These are phyloP conservation scores for Podargus strigoides DNA, from an alignment of 2,797 vertebrate species.

Conservation along the genomic window DNA sequence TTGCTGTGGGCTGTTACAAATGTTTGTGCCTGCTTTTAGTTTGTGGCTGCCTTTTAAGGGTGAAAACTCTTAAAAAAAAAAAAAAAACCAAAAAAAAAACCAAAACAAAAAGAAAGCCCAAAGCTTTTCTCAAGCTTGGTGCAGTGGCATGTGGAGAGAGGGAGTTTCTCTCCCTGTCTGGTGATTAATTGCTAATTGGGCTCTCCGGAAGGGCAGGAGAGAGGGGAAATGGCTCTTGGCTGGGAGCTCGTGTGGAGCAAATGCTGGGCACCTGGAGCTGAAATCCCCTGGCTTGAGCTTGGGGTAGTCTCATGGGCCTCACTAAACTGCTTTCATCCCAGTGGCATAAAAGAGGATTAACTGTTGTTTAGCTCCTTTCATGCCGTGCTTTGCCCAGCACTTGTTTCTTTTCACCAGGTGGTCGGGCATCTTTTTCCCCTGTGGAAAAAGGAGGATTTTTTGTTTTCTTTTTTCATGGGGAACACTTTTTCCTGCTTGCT, in stretches of 20 bases:
- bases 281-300: conserved; percentile 37
- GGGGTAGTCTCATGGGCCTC: conserved; percentile 31
- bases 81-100: too few species aligned
- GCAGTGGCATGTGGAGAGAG: background rate
- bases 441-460: background rate
- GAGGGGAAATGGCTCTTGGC: background rate
- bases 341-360: conserved; percentile 66
- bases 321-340: conserved; percentile 69
- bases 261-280: background rate
- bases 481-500: background rate
- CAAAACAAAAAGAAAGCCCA: accelerated
- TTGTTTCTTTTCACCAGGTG: conserved; percentile 6
- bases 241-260: background rate
- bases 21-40: background rate
- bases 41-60: background rate
- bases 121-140: background rate
- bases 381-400: background rate
- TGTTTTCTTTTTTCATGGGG: background rate
- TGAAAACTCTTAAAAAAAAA: background rate
- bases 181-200: conserved; percentile 8
- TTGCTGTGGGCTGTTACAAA: background rate
- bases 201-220: background rate
- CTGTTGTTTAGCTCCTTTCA: conserved; percentile 54
- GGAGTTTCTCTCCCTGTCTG: background rate
- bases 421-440: background rate